Conservation (phyloP, 2,113 vertebrate species). For the Ammodytes marinus region DNA sequence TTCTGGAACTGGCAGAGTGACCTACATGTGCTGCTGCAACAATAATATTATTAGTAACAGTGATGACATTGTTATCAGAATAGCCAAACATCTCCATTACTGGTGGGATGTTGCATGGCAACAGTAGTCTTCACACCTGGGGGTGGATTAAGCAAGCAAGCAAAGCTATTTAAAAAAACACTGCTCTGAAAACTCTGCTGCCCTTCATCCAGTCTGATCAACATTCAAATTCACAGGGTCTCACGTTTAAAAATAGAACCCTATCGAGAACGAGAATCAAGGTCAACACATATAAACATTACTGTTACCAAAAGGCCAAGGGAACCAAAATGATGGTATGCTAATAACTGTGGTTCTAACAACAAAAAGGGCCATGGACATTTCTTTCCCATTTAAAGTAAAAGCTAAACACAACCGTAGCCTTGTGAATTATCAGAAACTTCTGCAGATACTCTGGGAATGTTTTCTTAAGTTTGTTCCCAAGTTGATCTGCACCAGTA, state of each 20-base stretch:
- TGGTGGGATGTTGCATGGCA: constrained; percentile 31
- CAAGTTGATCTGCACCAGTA: background rate
- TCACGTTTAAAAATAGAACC: constrained; percentile 44
- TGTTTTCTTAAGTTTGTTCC: background rate
- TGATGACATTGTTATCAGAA: constrained; percentile 31
- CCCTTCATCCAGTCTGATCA: constrained; percentile 14
- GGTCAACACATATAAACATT: constrained; percentile 42
- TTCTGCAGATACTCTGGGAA: background rate
- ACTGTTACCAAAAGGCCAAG: constrained; percentile 25
- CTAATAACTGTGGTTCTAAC: background rate
- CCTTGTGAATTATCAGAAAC: background rate
- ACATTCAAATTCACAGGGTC: constrained; percentile 35
- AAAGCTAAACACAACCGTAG: background rate
- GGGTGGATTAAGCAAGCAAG: background rate
- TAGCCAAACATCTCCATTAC: background rate
- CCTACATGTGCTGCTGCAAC: background rate
- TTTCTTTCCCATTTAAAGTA: background rate
- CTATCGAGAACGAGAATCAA: background rate
- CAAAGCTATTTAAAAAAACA: constrained; percentile 25
- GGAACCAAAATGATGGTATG: constrained; percentile 15
- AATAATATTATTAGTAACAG: constrained; percentile 32
- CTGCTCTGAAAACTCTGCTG: constrained; percentile 5
- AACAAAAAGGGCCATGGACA: constrained; percentile 3
- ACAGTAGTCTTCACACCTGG: constrained; percentile 9
- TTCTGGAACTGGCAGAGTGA: background rate